Evolutionary conservation across 2,113 vertebrate species (phyloP), one percentile per base, ranked within the genome.

Genomic region (Colinus virginianus): DNA sequence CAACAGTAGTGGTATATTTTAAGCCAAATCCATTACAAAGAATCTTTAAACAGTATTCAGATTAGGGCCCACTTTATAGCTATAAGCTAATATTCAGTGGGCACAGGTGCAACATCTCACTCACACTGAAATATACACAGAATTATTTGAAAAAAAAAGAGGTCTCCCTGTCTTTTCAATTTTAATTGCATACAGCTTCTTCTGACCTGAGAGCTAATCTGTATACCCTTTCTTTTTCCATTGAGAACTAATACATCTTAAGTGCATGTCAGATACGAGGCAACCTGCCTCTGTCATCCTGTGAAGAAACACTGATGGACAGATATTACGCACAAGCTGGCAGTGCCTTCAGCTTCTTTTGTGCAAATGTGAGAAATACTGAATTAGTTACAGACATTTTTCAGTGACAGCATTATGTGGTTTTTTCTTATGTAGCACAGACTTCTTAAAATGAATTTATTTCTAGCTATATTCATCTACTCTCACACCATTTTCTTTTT

Each of bases 261-360:
- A 42, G 83, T 8, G 34, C 36, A 42, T 6, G 42, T 21, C 3
- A 61, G 38, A 59, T 11, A 20, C 6, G 21, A 79, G 58, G 8
- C 2, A 9, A 4, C 32, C 79, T 20, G 23, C 6, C 38, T 26
- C 21, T 22, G 36, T 2, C 20, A 15, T 17, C 51, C 56, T 69
- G 67, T 0, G 0, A 42, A 30, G 43, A 6, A 62, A 46, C 36
- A 25, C 42, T 46, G 74, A 62, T 3, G 36, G 43, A 69, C 56
- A 70, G 16, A 9, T 9, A 15, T 49, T 12, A 30, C 21, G n/a
- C 51, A 28, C 40, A 40, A 0, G 0, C 21, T 55, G 38, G 5
- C 88, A 68, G 32, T 5, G 38, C 34, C 42, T 36, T 26, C 46
- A 48, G 4, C 66, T 71, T 74, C 42, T 61, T 9, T 26, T 21